These are phyloP conservation scores for Agapetus fuscipes DNA, from an alignment of 2,888 invertebrate species.

Conservation along the genomic window DNA sequence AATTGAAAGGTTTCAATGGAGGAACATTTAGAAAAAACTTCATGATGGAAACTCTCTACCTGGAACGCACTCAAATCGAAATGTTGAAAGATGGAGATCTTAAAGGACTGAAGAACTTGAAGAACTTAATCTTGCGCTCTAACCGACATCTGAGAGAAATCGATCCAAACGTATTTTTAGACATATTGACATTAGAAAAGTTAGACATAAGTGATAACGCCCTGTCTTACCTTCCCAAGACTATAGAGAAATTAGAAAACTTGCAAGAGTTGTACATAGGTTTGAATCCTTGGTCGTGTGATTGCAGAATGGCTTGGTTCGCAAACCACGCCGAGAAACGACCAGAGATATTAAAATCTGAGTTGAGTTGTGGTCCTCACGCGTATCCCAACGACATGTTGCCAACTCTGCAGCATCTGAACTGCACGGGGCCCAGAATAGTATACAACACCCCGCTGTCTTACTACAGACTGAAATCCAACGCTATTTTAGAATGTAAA, in stretches of 20 bases:
- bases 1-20: constrained; percentile 47
- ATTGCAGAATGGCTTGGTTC: constrained; percentile 79
- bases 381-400: constrained; percentile 62
- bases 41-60: constrained; percentile 47
- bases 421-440: constrained; percentile 58
- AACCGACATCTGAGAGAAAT: constrained; percentile 52
- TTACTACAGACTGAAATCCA: constrained; percentile 52
- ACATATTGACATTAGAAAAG: constrained; percentile 49
- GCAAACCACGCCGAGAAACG: constrained; percentile 49
- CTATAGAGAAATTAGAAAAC: constrained; percentile 53
- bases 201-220: constrained; percentile 64
- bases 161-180: constrained; percentile 52
- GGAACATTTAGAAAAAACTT: constrained; percentile 56
- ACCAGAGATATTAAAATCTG: constrained; percentile 43
- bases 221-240: constrained; percentile 59
- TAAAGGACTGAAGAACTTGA: constrained; percentile 50
- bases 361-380: constrained; percentile 53
- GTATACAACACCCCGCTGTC: constrained; percentile 51
- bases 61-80: constrained; percentile 58
- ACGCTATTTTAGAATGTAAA: constrained; percentile 67
- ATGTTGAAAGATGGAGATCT: constrained; percentile 56
- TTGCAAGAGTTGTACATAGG: constrained; percentile 57
- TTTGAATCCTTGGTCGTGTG: constrained; percentile 76
- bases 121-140: constrained; percentile 49
- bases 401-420: constrained; percentile 57